Percentiles rank a stretch among this genome's conserved stretches.
These are phyloP conservation scores for Gasteruption jaculator DNA, from an alignment of 2,888 invertebrate genomes.

Conservation along the genomic window DNA sequence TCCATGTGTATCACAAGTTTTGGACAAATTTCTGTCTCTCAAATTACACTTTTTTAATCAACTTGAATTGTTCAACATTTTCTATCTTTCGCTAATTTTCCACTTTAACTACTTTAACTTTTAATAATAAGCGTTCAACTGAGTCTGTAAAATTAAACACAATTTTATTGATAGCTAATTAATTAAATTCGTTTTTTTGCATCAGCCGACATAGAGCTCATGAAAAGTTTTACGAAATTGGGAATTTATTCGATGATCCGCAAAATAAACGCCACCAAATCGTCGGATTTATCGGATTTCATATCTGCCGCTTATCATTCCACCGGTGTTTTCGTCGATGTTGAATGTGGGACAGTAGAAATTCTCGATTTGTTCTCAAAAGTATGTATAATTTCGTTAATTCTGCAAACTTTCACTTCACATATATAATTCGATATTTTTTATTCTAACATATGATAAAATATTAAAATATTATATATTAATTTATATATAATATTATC, in stretches of 20 bases:
- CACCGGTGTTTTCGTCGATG: conserved; percentile 34
- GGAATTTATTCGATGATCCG: conserved; percentile 30
- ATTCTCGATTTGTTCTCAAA: conserved; percentile 11
- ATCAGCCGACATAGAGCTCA: conserved; percentile 28
- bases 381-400: background rate
- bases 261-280: conserved; percentile 22
- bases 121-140: no score
- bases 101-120: no score
- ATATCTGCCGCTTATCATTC: conserved; percentile 22
- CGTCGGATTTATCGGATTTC: conserved; percentile 25
- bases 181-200: background rate
- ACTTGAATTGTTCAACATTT: no score
- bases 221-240: conserved; percentile 27
- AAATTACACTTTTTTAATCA: no score
- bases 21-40: no score
- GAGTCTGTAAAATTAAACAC: no score
- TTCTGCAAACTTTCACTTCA: background rate
- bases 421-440: no score
- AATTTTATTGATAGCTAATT: no score
- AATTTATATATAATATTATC: no score
- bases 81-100: no score
- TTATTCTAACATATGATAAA: no score
- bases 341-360: conserved; percentile 28
- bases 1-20: background rate
- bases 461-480: no score